Base-by-base conservation (phyloP, 53 echinoderm and acorn worm species). In the Apostichopus leukothele region DNA sequence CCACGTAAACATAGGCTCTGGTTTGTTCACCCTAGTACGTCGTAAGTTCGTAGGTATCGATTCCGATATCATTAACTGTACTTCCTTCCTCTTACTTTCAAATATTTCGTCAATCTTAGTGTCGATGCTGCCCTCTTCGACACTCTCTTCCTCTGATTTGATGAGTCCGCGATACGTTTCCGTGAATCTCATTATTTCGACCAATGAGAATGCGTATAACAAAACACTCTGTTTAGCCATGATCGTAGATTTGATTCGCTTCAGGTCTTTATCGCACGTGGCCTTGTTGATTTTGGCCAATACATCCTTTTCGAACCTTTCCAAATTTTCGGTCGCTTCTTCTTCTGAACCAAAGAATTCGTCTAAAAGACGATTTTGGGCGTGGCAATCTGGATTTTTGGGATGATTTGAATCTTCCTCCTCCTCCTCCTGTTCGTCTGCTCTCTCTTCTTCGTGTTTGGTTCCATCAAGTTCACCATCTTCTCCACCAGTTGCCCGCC, bases 261-360 rank as follows among this genome's bases (percentile, higher is more conserved):
- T 85, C 7, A 84, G 21, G 25, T 85, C 85, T 50, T 66, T 22
- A 50, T 85, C 85, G 60, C 50, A 51, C 27, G 57, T 85, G 6
- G 85, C 85, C 10, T 59, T 25, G 67, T 68, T 63, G 6, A 85
- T 85, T 67, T 85, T 85, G 7, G 66, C 67, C 61, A 68, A n/a
- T 23, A 85, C 67, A 6, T 67, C 85, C 61, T n/a, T 66, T 50
- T 85, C 85, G 60, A 60, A 85, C 18, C 39, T 85, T 51, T 68
- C 11, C 1, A 85, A 18, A 63, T 68, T 85, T 26, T 67, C 67
- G 18, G 8, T 63, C 50, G 85, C 85, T 39, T 63, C 66, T 50
- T 85, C 66, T 50, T 85, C 85, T 0, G 66, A 85, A 27, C 85
- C 85, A 27, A 67, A 85, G 7, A 85, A 85, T 51, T 85, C 22